These are phyloP conservation scores for Anguilla pacifica DNA, from an alignment of 2,797 vertebrate species.

Conservation along the genomic window DNA sequence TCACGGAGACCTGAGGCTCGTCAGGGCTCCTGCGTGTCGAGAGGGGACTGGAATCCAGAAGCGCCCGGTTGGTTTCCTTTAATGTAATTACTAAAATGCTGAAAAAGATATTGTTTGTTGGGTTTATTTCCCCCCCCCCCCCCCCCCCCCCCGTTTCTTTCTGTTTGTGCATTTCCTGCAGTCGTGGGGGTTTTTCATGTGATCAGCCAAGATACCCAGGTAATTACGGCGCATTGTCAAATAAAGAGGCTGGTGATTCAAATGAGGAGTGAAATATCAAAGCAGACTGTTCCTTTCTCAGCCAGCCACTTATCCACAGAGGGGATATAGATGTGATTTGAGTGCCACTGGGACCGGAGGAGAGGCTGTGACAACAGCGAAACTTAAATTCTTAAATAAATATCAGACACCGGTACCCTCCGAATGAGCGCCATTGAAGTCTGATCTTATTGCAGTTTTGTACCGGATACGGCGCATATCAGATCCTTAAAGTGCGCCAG, in stretches of 20 bases:
- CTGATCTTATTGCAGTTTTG: conserved; percentile 20
- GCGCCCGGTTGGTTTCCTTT: conserved; percentile 28
- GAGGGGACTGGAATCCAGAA: conserved; percentile 23
- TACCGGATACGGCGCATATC: background rate
- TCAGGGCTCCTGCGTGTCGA: conserved; percentile 12
- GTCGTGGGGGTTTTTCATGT: conserved; percentile 71
- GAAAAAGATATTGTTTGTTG: conserved; percentile 39
- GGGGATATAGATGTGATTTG: conserved; percentile 73
- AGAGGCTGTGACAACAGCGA: conserved; percentile 69
- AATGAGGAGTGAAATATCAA: conserved; percentile 79
- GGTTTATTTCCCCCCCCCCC: conserved; percentile 15
- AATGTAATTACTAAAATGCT: conserved; percentile 39
- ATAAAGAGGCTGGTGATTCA: conserved; percentile 73
- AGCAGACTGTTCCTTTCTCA: conserved; percentile 68
- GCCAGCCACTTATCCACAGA: conserved; percentile 72
- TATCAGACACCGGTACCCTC: conserved; percentile 53
- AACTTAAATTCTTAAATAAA: conserved; percentile 64
- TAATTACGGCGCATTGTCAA: conserved; percentile 78
- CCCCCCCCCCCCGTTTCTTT: conserved; percentile 32
- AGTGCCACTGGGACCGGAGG: conserved; percentile 67
- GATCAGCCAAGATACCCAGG: conserved; percentile 71
- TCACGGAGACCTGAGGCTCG: background rate
- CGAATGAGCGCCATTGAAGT: conserved; percentile 27
- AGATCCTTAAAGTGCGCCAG: conserved; percentile 4
- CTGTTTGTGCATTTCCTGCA: conserved; percentile 57